Evolutionary conservation across 2,888 invertebrate species (phyloP).

Genomic region (Erynnis tages): DNA sequence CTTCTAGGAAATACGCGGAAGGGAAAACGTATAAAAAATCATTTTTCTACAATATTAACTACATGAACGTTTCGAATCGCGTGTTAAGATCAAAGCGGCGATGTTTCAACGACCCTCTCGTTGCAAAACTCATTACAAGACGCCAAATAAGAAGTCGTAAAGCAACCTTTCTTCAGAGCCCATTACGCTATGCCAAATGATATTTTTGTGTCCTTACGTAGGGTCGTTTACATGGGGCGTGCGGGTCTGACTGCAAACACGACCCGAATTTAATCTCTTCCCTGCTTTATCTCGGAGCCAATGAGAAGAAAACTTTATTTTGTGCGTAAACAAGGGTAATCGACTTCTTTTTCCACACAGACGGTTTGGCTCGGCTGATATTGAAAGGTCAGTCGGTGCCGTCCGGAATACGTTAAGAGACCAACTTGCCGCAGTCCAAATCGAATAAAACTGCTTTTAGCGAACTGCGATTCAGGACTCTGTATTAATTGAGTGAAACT

Average conservation of each 20-base stretch:
- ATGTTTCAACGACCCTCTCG: slow-evolving; percentile 51
- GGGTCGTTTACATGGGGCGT: slow-evolving; percentile 69
- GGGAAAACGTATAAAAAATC: slow-evolving; percentile 26
- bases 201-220: slow-evolving; percentile 68
- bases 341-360: slow-evolving; percentile 55
- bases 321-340: slow-evolving; percentile 74
- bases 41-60: slow-evolving; percentile 37
- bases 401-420: slow-evolving; percentile 63
- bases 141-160: slow-evolving; percentile 74
- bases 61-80: slow-evolving; percentile 40
- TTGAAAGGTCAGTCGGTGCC: slow-evolving; percentile 60
- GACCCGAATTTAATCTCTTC: slow-evolving; percentile 72
- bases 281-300: slow-evolving; percentile 65
- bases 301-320: slow-evolving; percentile 77
- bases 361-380: slow-evolving; percentile 54
- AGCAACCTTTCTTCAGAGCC: slow-evolving; percentile 68
- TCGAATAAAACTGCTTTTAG: slow-evolving; percentile 27
- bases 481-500: not conserved
- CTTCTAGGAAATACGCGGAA: slow-evolving; percentile 1
- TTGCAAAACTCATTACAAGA: slow-evolving; percentile 75
- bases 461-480: not conserved
- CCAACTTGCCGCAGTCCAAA: slow-evolving; percentile 24
- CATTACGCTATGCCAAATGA: slow-evolving; percentile 77
- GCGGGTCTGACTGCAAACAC: slow-evolving; percentile 63
- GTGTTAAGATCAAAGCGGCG: slow-evolving; percentile 56